Conservation (phyloP, 2,888 invertebrate genomes). For the Liodrosophila aerea region DNA sequence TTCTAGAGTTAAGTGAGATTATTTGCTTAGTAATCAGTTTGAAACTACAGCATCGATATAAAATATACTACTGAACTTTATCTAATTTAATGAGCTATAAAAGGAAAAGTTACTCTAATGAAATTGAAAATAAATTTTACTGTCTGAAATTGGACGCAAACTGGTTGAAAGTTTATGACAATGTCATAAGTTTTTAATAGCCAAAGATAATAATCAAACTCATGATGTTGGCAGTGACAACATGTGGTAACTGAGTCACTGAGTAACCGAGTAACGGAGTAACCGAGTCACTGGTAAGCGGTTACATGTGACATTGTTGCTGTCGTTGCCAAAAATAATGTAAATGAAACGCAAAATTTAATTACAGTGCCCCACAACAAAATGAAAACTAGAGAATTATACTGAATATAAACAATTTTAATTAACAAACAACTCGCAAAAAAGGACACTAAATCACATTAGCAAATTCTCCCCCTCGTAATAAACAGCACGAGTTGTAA, state of each 20-base stretch:
- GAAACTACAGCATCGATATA: too few species aligned
- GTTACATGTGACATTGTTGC: slow-evolving; percentile 35
- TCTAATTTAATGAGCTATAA: slow-evolving; percentile 12
- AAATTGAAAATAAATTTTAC: slow-evolving; percentile 25
- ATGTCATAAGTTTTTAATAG: slow-evolving; percentile 65
- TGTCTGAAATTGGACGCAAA: slow-evolving; percentile 15
- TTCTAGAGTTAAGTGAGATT: too few species aligned
- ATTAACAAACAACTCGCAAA: slow-evolving; percentile 31
- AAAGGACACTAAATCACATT: slow-evolving; percentile 1
- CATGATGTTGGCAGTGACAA: slow-evolving; percentile 9
- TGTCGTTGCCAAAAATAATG: slow-evolving; percentile 26
- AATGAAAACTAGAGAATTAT: slow-evolving; percentile 3
- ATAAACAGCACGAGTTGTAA: slow-evolving; percentile 1
- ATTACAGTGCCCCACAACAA: slow-evolving; percentile 36
- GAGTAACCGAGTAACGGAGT: not conserved
- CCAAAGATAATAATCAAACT: slow-evolving; percentile 42
- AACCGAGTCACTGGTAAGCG: not conserved
- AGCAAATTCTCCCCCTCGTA: not conserved
- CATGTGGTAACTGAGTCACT: not conserved
- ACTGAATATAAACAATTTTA: slow-evolving; percentile 30
- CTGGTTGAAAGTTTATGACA: slow-evolving; percentile 51
- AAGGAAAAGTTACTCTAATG: slow-evolving; percentile 1
- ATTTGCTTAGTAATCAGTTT: too few species aligned
- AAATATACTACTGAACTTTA: slow-evolving; percentile 12
- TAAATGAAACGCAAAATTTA: slow-evolving; percentile 46